phyloP scores from a whole-genome alignment of 2,888 invertebrate species.

The Drosophila melanosoma region DNA sequence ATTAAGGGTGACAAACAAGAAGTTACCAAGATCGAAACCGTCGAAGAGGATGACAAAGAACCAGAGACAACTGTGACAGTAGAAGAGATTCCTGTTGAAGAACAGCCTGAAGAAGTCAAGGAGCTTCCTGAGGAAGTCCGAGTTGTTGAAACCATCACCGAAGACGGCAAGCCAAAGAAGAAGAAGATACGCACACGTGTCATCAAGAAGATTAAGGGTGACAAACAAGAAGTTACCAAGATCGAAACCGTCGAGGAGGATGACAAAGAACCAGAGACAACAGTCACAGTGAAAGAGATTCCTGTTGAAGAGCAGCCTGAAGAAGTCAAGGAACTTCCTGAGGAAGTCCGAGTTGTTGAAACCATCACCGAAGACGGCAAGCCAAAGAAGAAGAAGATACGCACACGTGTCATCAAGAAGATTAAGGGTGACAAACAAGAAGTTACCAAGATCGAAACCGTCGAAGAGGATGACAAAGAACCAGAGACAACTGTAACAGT shows the following conservation, averaged over 20 bases:
- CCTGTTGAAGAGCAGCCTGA: conserved; percentile 13
- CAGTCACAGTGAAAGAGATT: conserved; percentile 18
- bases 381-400: conserved; percentile 25
- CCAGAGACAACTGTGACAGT: conserved; percentile 26
- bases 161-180: conserved; percentile 22
- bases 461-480: conserved; percentile 46
- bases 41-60: conserved; percentile 21
- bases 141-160: conserved; percentile 10
- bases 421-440: conserved; percentile 23
- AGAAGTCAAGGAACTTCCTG: conserved; percentile 12
- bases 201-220: conserved; percentile 26
- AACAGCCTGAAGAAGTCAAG: conserved; percentile 9
- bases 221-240: conserved; percentile 29
- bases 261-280: conserved; percentile 22
- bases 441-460: conserved; percentile 37
- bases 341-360: conserved; percentile 26
- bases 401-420: conserved; percentile 26
- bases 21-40: conserved; percentile 29
- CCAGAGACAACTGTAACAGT: conserved; percentile 46
- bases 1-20: conserved; percentile 30
- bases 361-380: conserved; percentile 13
- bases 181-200: conserved; percentile 29
- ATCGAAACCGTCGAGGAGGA: conserved; percentile 23
- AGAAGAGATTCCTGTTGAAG: conserved; percentile 11
- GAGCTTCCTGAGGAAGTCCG: conserved; percentile 26